Evolutionary conservation across 2,797 vertebrate species (phyloP).

Genomic region (Onychomys arenicola): DNA sequence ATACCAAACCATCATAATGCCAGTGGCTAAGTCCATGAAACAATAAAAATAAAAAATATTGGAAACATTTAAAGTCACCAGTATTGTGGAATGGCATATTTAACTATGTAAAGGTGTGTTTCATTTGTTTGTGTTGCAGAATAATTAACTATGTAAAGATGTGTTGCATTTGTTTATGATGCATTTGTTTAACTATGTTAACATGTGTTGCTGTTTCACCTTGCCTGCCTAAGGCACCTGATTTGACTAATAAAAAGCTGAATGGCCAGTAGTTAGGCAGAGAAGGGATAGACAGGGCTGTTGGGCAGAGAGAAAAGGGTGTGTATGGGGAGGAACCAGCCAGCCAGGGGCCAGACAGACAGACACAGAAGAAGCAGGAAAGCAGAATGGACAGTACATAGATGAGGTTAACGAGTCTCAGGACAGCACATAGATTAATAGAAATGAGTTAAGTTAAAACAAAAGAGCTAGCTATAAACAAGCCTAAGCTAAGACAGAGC

Average conservation of each 20-base stretch:
- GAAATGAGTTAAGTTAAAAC: background rate
- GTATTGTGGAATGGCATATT: background rate
- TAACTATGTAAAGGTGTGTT: background rate
- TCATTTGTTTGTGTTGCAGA: background rate
- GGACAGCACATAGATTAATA: background rate
- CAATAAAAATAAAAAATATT: constrained; percentile 19
- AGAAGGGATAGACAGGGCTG: background rate
- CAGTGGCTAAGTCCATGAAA: background rate
- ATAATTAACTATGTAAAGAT: too few relatives aligned
- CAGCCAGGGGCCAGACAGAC: background rate
- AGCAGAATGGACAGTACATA: background rate
- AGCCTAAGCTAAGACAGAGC: background rate
- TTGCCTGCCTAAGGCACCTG: background rate
- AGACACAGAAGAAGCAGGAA: background rate
- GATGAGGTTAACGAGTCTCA: background rate
- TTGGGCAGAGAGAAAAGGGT: background rate
- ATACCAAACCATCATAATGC: constrained; percentile 4
- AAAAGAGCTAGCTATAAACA: background rate
- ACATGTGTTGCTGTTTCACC: background rate
- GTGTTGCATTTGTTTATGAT: too few relatives aligned
- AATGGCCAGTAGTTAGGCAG: background rate
- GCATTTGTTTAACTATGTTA: background rate
- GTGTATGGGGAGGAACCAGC: background rate
- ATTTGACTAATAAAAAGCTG: background rate
- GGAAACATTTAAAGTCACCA: background rate